phyloP scores from a whole-genome alignment of 2,888 invertebrate species.

The Amphipyra tragopoginis region DNA sequence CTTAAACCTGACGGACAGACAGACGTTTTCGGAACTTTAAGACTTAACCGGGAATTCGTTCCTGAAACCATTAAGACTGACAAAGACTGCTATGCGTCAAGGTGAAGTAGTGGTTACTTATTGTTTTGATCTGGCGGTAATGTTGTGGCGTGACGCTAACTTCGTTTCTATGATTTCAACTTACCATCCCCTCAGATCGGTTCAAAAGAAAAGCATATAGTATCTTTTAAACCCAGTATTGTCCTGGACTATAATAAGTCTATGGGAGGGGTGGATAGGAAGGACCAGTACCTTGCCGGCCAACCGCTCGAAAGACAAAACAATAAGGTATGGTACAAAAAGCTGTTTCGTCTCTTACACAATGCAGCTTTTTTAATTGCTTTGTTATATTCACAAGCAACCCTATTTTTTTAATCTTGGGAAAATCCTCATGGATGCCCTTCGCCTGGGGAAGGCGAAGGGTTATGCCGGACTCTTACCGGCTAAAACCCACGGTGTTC shows the following conservation, averaged over 20 bases:
- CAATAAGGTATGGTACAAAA: neutral
- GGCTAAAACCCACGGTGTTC: too few relatives aligned
- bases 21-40: neutral
- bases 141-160: too few relatives aligned
- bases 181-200: neutral
- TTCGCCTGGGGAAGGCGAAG: too few relatives aligned
- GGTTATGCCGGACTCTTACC: too few relatives aligned
- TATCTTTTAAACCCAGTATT: neutral
- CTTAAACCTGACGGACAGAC: neutral
- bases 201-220: neutral
- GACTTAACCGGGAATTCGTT: neutral
- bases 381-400: too few relatives aligned
- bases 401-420: too few relatives aligned
- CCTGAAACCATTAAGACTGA: too few relatives aligned
- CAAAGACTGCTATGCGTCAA: too few relatives aligned
- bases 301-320: neutral
- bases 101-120: too few relatives aligned
- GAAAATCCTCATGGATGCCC: too few relatives aligned
- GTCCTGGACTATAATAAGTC: neutral
- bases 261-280: neutral
- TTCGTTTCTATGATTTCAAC: neutral
- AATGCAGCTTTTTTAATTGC: too few relatives aligned
- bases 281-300: neutral
- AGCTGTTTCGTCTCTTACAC: neutral
- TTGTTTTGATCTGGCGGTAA: too few relatives aligned